Evolutionary conservation across 2,888 invertebrate species (phyloP), one percentile per base, ranked within the genome.

Genomic region (Torymus auratus): DNA sequence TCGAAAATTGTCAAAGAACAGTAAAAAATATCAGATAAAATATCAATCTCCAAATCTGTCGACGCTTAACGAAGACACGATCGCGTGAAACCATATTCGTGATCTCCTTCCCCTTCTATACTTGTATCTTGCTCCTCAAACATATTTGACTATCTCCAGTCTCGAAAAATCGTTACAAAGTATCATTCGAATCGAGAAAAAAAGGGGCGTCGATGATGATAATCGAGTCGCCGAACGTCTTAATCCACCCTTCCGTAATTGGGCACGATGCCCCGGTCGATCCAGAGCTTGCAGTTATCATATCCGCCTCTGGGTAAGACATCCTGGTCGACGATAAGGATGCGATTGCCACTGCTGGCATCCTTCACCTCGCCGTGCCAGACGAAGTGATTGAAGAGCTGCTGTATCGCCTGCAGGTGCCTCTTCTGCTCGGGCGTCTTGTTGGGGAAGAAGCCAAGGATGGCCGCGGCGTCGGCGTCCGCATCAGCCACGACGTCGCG

Each of bases 381-480:
- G 1, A 96, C 96, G 86, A 94, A 97, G 86, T 95, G 94, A 90
- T 96, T 96, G 91, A 97, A 97, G 52, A 96, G 91, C 83, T 95
- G 94, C 87, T 96, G 96, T 93, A 97, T 95, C 13, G 96, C 95
- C 0, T 95, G 93, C 84, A 95, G 94, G 88, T 94, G 96, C 17
- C 95, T 92, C 61, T 95, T 93, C 88, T 96, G 96, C 85, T 95
- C 95, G 0, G 94, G 94, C 58, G 94, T 94, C 85, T 94, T 94
- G 0, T 95, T 94, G 81, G 94, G 94, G 85, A 95, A 96, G 14
- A 94, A 93, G 0, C 95, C 96, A 65, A 97, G 92, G 84, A 97
- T 96, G 0, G 96, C 96, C 73, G 94, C 93, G 0, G 95, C 93
- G 88, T 97, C 97, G 1, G 95, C 93, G 87, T 95, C 94, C 0